Base-by-base conservation (phyloP, 2,797 vertebrate species). In the Tadarida brasiliensis region DNA sequence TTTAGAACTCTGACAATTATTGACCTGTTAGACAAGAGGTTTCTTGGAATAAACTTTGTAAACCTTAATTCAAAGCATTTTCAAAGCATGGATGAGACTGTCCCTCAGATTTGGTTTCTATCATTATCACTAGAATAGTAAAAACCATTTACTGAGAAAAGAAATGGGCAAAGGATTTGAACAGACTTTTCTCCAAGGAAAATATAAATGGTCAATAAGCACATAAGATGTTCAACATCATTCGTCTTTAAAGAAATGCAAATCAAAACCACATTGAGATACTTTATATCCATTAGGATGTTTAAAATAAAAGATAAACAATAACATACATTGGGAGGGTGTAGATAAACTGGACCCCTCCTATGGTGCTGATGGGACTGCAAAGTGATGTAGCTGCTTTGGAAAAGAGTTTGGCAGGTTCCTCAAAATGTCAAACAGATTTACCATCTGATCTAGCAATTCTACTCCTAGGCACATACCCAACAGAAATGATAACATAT, bases 31-130 rank as follows among this genome's bases (percentile, higher is more conserved):
- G 65, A 94, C 24, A 92, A 86, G 28, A 71, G 33, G 20, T 81
- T 84, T 96, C 39, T 95, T 87, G 10, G 24, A 95, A 71, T 94
- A 93, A 94, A 78, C 70, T 63, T 30, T 17, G 6, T 71, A 95
- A 77, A 24, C 87, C 68, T 93, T 74, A 71, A 57, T 70, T 92
- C 68, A 65, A 68, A 95, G 67, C 39, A 71, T 76, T 96, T 92
- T 90, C 16, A 91, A 88, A 78, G 83, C 63, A 83, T 63, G 14
- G 19, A 81, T 91, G 61, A 92, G 16, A 76, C 19, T 83, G 33
- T 35, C 44, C 16, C 65, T 89, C 49, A 89, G 22, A 84, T 11
- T 87, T 9, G 16, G 44, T 92, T 93, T 87, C 44, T 80, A 49
- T 54, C 63, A 56, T 47, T 80, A 56, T 76, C 59, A 85, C 33